A percentile compares a stretch with the other conserved stretches of the same genome.
phyloP scores from a whole-genome alignment of 2,888 invertebrate genomes.

The Agonopterix heracliana region DNA sequence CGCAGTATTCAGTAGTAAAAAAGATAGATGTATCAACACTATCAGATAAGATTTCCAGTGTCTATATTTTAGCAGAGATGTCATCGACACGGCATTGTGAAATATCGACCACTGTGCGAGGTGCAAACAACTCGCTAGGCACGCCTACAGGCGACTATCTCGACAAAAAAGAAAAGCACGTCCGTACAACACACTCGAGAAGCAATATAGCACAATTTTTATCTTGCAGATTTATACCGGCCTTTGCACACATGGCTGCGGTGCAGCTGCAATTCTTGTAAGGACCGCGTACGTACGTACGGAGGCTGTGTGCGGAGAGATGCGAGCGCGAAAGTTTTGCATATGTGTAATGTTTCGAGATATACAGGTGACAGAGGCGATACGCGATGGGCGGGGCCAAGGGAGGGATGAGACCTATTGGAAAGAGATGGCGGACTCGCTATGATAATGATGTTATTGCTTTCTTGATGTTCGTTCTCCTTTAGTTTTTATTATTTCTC shows the following conservation, averaged over 20 bases:
- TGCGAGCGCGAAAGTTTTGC: conserved; percentile 72
- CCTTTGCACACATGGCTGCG: conserved; percentile 25
- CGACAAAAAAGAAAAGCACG: conserved; percentile 52
- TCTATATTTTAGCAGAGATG: conserved; percentile 37
- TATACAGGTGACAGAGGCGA: conserved; percentile 74
- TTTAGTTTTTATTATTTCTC: conserved; percentile 74
- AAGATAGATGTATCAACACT: conserved; percentile 7
- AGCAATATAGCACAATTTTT: conserved; percentile 70
- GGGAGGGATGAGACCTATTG: conserved; percentile 70
- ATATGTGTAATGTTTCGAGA: conserved; percentile 76
- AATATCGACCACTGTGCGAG: conserved; percentile 71
- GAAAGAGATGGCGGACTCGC: conserved; percentile 73
- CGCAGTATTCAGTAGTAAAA: neutral
- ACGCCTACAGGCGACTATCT: conserved; percentile 64
- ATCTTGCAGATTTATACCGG: conserved; percentile 70
- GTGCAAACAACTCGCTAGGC: conserved; percentile 72
- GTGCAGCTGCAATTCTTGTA: conserved; percentile 24
- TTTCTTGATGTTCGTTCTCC: conserved; percentile 72
- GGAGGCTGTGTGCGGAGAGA: conserved; percentile 42
- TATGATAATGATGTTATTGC: conserved; percentile 77
- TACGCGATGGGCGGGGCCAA: conserved; percentile 69
- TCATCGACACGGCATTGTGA: conserved; percentile 57
- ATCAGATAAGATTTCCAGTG: conserved; percentile 13
- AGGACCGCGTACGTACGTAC: conserved; percentile 22
- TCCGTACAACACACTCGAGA: conserved; percentile 40